Percentiles rank a stretch among this genome's conserved stretches.
phyloP scores from a whole-genome alignment of 2,113 vertebrate genomes.

The Isurus oxyrinchus region DNA sequence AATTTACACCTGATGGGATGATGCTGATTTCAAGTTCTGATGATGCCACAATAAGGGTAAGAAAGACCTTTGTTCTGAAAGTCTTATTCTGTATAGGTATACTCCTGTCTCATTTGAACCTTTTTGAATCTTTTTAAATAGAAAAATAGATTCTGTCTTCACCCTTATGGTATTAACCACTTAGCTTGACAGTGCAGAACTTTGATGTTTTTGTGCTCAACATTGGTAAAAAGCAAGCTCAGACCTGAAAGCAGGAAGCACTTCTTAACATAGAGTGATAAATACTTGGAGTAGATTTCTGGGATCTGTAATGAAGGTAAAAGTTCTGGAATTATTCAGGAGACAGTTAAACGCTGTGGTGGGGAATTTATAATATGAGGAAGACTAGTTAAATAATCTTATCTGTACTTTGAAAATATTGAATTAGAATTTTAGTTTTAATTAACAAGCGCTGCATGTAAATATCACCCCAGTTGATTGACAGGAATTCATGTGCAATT shows the following conservation, averaged over 20 bases:
- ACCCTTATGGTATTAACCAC: no score
- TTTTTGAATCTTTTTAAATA: not conserved
- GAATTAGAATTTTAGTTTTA: constrained; percentile 2
- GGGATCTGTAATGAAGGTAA: not conserved
- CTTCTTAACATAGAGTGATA: not conserved
- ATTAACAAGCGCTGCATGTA: not conserved
- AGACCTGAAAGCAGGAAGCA: not conserved
- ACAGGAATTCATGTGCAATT: not conserved
- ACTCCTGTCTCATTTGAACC: not conserved
- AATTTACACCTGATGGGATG: constrained; percentile 66
- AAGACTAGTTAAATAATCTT: not conserved
- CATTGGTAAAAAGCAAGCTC: not conserved
- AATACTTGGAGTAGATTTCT: not conserved
- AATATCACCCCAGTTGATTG: not conserved
- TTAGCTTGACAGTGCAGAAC: not conserved
- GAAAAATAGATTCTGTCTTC: not conserved
- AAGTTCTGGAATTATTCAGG: not conserved
- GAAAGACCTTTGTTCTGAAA: constrained; percentile 30
- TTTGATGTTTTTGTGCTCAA: not conserved
- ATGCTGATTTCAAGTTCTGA: constrained; percentile 79
- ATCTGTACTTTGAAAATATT: not conserved
- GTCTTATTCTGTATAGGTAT: not conserved
- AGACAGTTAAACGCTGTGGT: not conserved
- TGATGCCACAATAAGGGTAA: constrained; percentile 75
- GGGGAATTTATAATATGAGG: not conserved